Conservation (phyloP, 2,113 vertebrate species). For the Kryptolebias marmoratus region DNA sequence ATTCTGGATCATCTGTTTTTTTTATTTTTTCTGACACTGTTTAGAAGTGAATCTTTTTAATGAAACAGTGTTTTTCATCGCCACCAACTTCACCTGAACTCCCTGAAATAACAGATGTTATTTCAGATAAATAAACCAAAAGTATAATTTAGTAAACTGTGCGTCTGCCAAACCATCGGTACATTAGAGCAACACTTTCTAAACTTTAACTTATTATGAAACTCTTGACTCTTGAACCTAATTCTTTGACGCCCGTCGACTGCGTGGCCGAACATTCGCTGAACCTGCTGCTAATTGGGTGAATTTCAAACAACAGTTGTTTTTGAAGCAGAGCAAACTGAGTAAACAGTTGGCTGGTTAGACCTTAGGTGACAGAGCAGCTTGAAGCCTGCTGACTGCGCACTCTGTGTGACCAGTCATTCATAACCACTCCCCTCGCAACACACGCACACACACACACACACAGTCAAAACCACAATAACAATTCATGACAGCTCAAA, state of each 20-base stretch:
- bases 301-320: slow-evolving; percentile 39
- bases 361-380: slow-evolving; percentile 70
- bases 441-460: slow-evolving; percentile 23
- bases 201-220: not conserved
- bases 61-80: too few species aligned
- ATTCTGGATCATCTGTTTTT: too few species aligned
- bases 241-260: not conserved
- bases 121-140: too few species aligned
- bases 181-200: too few species aligned
- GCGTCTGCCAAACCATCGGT: too few species aligned
- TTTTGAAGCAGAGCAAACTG: slow-evolving; percentile 24
- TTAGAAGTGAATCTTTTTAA: too few species aligned
- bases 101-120: too few species aligned
- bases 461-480: slow-evolving; percentile 58
- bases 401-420: slow-evolving; percentile 56
- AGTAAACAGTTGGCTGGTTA: slow-evolving; percentile 50
- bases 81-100: too few species aligned
- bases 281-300: slow-evolving; percentile 16
- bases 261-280: not conserved
- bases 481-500: slow-evolving; percentile 62
- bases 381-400: slow-evolving; percentile 65
- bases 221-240: not conserved
- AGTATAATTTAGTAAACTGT: too few species aligned
- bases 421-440: slow-evolving; percentile 46
- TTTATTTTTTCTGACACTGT: too few species aligned